Base-by-base conservation (phyloP, 35 echinoderm and acorn worm species). In the Stichopus chloronotus region DNA sequence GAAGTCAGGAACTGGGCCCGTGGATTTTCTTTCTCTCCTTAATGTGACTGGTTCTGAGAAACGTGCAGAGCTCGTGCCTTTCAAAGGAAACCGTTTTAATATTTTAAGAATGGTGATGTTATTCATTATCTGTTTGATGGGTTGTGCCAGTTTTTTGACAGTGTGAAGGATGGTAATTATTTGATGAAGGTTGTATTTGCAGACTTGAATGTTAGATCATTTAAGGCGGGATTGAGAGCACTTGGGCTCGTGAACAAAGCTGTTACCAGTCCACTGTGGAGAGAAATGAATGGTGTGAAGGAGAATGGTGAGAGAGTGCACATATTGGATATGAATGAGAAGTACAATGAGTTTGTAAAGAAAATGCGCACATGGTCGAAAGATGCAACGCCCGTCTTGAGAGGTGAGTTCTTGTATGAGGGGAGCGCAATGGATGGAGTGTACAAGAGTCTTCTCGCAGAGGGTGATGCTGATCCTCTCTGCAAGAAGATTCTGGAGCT, bases 51-150 rank as follows among this genome's bases (percentile, higher is more conserved):
- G 86, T 12, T 21, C 14, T 9, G 57, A 61, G 22, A 96, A 53
- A 11, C 25, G 14, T 4, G 95, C 93, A 23, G 87, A 74, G 10
- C 72, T 96, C 5, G 92, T 80, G 19, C 79, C 87, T 7, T 96
- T 94, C 79, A 94, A 58, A 56, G 92, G 95, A 19, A 96, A 94
- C 59, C 78, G 95, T 52, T 94, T 96, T 65, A 94, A 96, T 81
- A 87, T 96, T 55, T 43, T 96, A 71, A 96, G 52, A 94, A 94
- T 94, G 88, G 63, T 53, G 92, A 82, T 4, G 95, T 61, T 19
- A 88, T 96, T 81, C 90, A 91, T 76, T 85, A 58, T 59, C 87
- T 94, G 12, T 88, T 61, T 68, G 17, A 21, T 88, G 86, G 59
- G 86, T 54, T 88, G 14, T 61, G 56, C 9, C 6, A 20, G 7